phyloP scores from a whole-genome alignment of 2,113 vertebrate species.

The Entelurus aequoreus region DNA sequence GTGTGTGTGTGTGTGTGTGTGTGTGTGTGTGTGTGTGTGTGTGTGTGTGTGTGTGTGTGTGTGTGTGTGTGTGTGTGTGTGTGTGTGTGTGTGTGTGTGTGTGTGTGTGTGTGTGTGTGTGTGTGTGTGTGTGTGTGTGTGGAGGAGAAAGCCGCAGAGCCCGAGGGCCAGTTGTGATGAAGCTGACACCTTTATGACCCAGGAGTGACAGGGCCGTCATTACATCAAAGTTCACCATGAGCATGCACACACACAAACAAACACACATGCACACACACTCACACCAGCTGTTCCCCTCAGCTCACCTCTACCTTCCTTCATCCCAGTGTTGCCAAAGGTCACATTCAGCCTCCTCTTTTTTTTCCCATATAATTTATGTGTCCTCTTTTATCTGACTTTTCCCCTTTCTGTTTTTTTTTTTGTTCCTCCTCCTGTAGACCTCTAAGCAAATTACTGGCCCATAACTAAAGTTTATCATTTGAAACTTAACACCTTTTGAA shows the following conservation, averaged over 20 bases:
- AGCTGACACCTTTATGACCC: slow-evolving; percentile 63
- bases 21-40: not conserved
- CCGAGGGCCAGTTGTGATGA: slow-evolving; percentile 37
- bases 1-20: not conserved
- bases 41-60: not conserved
- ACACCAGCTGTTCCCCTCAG: slow-evolving; percentile 52
- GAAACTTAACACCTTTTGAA: slow-evolving; percentile 1
- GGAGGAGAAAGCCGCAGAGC: slow-evolving; percentile 13
- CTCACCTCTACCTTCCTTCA: slow-evolving; percentile 32
- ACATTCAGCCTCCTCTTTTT: slow-evolving; percentile 38
- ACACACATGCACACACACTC: slow-evolving; percentile 20
- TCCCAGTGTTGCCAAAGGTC: slow-evolving; percentile 51
- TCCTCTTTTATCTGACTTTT: slow-evolving; percentile 15
- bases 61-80: not conserved
- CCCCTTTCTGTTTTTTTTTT: not conserved
- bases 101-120: not conserved
- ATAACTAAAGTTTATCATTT: slow-evolving; percentile 5
- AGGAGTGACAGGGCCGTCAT: slow-evolving; percentile 56
- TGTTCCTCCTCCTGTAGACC: slow-evolving; percentile 4
- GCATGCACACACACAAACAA: slow-evolving; percentile 18
- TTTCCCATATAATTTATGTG: slow-evolving; percentile 4
- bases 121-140: not conserved
- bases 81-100: not conserved
- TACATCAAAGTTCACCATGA: slow-evolving; percentile 41
- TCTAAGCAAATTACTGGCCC: slow-evolving; percentile 20